Percentiles rank a stretch among this genome's conserved stretches.
Conservation (phyloP, 2,888 invertebrate genomes). For the Bunonema sp. region DNA sequence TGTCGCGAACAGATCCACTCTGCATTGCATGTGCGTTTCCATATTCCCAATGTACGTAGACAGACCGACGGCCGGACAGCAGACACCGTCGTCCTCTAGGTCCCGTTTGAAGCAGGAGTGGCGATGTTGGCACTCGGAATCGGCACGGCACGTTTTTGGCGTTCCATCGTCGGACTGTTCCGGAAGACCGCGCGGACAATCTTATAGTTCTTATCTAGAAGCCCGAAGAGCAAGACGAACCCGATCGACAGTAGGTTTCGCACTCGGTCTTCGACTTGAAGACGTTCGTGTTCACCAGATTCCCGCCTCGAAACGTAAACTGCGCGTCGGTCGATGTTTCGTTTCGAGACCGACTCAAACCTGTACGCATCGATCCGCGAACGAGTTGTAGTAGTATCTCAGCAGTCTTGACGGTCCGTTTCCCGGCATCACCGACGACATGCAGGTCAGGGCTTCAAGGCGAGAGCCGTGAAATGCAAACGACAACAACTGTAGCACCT, state of each 20-base stretch:
- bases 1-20: slow-evolving; percentile 6
- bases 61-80: slow-evolving; percentile 6
- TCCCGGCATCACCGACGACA: slow-evolving; percentile 10
- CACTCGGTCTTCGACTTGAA: slow-evolving; percentile 9
- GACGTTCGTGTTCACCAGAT: slow-evolving; percentile 8
- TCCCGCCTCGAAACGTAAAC: slow-evolving; percentile 10
- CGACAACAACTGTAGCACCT: too few species aligned
- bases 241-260: slow-evolving; percentile 5
- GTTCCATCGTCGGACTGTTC: background rate
- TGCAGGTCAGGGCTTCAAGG: slow-evolving; percentile 10
- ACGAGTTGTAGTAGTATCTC: slow-evolving; percentile 9
- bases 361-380: slow-evolving; percentile 3
- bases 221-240: background rate
- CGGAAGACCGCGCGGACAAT: slow-evolving; percentile 7
- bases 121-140: slow-evolving; percentile 5
- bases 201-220: too few species aligned
- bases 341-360: too few species aligned
- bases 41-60: background rate
- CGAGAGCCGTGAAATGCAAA: too few species aligned
- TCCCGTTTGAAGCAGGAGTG: slow-evolving; percentile 7
- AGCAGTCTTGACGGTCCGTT: slow-evolving; percentile 6
- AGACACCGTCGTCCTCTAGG: slow-evolving; percentile 5
- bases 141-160: slow-evolving; percentile 2
- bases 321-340: too few species aligned
- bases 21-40: background rate